These are phyloP conservation scores for Lysandra coridon DNA, from an alignment of 2,888 invertebrate genomes.

Conservation along the genomic window DNA sequence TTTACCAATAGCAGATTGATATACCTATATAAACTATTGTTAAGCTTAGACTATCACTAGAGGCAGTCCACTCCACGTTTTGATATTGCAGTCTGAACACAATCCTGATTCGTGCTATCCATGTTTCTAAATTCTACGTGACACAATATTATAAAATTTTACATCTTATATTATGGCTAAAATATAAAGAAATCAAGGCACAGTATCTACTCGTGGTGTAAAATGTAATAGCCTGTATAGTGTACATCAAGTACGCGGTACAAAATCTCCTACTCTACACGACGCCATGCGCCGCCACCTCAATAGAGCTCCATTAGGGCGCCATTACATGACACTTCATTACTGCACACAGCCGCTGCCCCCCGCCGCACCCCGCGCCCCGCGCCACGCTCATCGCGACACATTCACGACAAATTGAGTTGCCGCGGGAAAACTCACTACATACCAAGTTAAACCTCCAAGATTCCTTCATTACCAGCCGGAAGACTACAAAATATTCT, in stretches of 20 bases:
- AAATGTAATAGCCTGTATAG: too few species aligned
- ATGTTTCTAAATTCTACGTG: too few species aligned
- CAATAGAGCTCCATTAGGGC: slow-evolving; percentile 28
- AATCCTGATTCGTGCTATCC: too few species aligned
- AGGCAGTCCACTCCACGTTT: too few species aligned
- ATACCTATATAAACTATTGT: too few species aligned
- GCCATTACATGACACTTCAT: slow-evolving; percentile 24
- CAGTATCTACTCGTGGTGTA: background rate
- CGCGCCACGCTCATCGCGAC: background rate
- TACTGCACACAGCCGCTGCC: slow-evolving; percentile 9
- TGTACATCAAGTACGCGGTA: background rate
- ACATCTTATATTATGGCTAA: too few species aligned
- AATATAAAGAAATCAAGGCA: too few species aligned
- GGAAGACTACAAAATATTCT: background rate
- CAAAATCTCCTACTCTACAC: background rate
- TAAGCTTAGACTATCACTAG: too few species aligned
- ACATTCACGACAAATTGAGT: slow-evolving; percentile 21
- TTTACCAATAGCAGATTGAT: too few species aligned
- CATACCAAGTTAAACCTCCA: background rate
- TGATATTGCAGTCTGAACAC: too few species aligned
- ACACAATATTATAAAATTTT: too few species aligned
- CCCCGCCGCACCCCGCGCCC: background rate
- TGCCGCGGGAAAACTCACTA: slow-evolving; percentile 2
- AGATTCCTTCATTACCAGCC: background rate
- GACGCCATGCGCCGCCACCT: background rate